Evolutionary conservation across 2,113 vertebrate genomes (phyloP), one percentile per base, ranked within the genome.

Genomic region (Grammomys surdaster): DNA sequence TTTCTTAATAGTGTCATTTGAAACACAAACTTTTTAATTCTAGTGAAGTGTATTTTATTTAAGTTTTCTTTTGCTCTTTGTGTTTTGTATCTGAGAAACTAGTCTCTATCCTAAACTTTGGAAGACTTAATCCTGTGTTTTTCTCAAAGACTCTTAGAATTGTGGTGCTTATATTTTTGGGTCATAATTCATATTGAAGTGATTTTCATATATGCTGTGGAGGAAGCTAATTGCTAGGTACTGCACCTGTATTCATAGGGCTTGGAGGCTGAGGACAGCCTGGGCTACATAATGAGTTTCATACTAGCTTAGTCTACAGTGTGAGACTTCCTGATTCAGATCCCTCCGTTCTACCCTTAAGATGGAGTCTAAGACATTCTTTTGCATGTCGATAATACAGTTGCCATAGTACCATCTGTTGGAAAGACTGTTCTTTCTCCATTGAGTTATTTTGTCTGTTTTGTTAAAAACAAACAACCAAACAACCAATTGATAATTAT

Each of bases 381-480:
- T 96, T 94, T 78, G 56, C 7, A 36, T 51, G 48, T 85, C 31
- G 36, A 31, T 93, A 90, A 90, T 75, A 36, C 31, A 93, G 0
- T 96, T 94, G 14, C 75, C 46, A 19, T 60, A 96, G 20, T 11
- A 87, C 26, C 36, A 70, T 89, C 90, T 90, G 40, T 95, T 95
- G 91, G 84, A 96, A 96, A 93, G 82, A 65, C 28, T 85, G 3
- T 92, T 88, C 4, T 93, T 88, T 91, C 8, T 26, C 10, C 72
- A 36, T 67, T 93, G 43, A 95, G 65, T 91, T 93, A 20, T 93
- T 87, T 84, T 84, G 56, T 24, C n/a, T 84, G 22, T 84, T 84
- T 63, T 63, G 24, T 84, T 26, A 63, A 81, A 56, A 56, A n/a
- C 22, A 43, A 63, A 84, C 1, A 78, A 31, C 69, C 88, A 82